phyloP scores from a whole-genome alignment of 2,113 vertebrate genomes.

The Cottus gobio region DNA sequence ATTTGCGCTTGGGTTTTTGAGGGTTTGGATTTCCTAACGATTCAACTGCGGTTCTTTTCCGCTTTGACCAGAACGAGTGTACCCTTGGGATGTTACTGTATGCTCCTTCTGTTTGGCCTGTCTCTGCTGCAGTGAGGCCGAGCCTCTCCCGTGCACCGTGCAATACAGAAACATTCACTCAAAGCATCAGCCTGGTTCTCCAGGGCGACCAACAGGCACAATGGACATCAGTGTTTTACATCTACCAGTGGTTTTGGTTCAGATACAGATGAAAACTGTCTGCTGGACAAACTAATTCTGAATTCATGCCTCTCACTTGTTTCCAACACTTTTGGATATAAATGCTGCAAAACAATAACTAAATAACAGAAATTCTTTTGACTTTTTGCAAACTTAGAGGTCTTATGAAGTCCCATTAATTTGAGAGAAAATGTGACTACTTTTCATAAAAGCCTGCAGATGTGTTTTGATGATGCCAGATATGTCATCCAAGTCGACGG shows the following conservation, averaged over 20 bases:
- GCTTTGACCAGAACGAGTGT: conserved; percentile 79
- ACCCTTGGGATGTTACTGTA: conserved; percentile 68
- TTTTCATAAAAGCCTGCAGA: conserved; percentile 27
- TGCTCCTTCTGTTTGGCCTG: conserved; percentile 49
- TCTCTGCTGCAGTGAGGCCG: conserved; percentile 37
- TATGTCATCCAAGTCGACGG: conserved; percentile 41
- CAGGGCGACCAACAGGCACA: conserved; percentile 8
- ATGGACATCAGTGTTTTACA: conserved; percentile 1
- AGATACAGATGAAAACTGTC: conserved; percentile 5
- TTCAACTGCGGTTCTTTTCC: conserved; percentile 80
- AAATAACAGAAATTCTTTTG: conserved; percentile 19
- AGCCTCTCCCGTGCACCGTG: conserved; percentile 35
- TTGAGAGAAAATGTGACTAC: conserved; percentile 8
- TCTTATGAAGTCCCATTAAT: conserved; percentile 24
- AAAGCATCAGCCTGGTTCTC: conserved; percentile 2
- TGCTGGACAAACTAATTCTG: background rate
- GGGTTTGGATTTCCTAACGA: conserved; percentile 81
- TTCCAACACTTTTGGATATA: conserved; percentile 7
- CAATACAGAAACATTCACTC: conserved; percentile 27
- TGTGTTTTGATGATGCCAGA: conserved; percentile 42
- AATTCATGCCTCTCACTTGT: background rate
- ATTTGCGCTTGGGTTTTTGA: conserved; percentile 81
- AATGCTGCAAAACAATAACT: conserved; percentile 23
- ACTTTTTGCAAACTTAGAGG: conserved; percentile 27
- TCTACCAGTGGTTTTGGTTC: background rate